phyloP scores from a whole-genome alignment of 2,797 vertebrate species.

The Molossus molossus region DNA sequence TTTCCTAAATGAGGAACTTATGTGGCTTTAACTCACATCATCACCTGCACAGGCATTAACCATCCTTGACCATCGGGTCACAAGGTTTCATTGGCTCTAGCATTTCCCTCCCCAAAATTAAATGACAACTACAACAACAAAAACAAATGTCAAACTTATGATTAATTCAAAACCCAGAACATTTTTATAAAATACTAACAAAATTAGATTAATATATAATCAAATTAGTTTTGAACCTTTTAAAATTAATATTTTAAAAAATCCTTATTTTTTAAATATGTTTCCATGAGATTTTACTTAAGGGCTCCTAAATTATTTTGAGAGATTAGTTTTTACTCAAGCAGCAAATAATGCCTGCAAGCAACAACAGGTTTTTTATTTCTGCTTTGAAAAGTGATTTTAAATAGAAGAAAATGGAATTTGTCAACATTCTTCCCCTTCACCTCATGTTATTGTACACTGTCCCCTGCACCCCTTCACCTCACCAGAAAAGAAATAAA shows the following conservation, averaged over 20 bases:
- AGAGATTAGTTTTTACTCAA: background rate
- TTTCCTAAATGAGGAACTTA: background rate
- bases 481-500: background rate
- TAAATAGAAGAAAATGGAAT: background rate
- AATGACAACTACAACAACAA: background rate
- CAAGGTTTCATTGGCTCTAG: background rate
- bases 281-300: background rate
- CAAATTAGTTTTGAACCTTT: constrained; percentile 33
- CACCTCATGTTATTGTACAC: background rate
- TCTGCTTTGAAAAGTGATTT: constrained; percentile 15
- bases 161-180: background rate
- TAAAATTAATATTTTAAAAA: background rate
- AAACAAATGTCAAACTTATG: background rate
- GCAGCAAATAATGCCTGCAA: background rate
- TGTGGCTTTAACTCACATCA: background rate
- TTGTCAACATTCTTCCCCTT: background rate
- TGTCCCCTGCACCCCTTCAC: background rate
- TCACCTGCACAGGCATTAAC: background rate
- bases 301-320: background rate
- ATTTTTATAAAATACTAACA: background rate
- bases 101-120: background rate
- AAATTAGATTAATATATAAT: background rate
- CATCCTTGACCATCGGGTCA: background rate
- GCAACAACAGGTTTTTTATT: background rate
- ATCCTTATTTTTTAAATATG: background rate